Conservation (phyloP, 2,113 vertebrate species). For the Alligator mississippiensis region DNA sequence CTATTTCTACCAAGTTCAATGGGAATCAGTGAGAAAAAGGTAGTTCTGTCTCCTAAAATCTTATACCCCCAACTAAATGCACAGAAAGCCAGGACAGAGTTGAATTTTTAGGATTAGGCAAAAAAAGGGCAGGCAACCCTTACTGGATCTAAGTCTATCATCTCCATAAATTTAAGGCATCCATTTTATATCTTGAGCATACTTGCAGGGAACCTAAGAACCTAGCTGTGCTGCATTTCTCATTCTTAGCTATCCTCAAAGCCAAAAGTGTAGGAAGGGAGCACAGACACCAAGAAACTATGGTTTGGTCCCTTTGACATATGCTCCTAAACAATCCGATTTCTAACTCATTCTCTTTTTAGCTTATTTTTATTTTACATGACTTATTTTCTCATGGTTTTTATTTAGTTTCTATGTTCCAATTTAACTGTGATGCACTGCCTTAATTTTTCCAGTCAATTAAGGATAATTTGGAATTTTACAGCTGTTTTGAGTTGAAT, state of each 20-base stretch:
- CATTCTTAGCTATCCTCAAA: neutral
- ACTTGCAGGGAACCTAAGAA: neutral
- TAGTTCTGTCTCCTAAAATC: neutral
- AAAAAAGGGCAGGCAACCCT: neutral
- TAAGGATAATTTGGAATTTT: neutral
- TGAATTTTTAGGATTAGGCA: neutral
- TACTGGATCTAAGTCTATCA: neutral
- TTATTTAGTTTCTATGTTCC: neutral
- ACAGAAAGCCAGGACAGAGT: neutral
- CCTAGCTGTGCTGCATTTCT: neutral
- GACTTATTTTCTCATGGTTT: neutral
- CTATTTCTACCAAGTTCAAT: neutral
- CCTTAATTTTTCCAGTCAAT: neutral
- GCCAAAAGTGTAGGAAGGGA: neutral
- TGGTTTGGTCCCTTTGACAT: rapidly evolving
- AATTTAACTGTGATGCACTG: neutral
- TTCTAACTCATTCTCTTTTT: neutral
- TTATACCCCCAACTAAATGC: neutral
- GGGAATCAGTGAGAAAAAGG: neutral
- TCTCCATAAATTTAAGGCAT: neutral
- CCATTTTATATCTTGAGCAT: neutral
- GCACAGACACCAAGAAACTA: neutral
- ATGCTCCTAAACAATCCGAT: neutral
- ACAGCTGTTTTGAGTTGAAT: neutral
- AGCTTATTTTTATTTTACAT: neutral